Percentiles rank a stretch among this genome's conserved stretches.
Conservation (phyloP, 2,113 vertebrate species). For the Stegastes partitus region DNA sequence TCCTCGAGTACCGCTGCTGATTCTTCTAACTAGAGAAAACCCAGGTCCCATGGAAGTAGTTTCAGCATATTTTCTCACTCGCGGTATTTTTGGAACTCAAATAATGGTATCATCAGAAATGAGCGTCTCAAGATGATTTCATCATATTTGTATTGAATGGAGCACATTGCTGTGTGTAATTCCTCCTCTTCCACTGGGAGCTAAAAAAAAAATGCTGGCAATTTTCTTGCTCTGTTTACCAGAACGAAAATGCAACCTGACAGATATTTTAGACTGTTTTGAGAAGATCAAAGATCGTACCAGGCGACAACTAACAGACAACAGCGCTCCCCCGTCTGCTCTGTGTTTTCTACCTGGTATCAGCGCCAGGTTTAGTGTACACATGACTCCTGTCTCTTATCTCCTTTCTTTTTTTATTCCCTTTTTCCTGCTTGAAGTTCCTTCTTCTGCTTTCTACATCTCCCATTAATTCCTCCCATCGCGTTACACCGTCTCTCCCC, state of each 20-base stretch:
- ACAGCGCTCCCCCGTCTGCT: constrained; percentile 54
- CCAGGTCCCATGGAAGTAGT: not conserved
- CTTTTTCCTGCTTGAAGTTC: constrained; percentile 21
- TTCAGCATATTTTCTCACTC: constrained; percentile 31
- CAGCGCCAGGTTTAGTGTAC: constrained; percentile 38
- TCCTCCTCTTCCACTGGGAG: constrained; percentile 47
- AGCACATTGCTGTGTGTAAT: constrained; percentile 39
- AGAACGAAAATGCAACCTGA: constrained; percentile 59
- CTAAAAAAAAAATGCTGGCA: constrained; percentile 34
- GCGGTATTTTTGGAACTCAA: constrained; percentile 42
- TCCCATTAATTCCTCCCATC: not conserved
- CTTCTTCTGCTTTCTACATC: not conserved
- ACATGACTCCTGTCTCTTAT: constrained; percentile 41
- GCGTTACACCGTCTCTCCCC: not conserved
- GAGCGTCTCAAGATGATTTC: constrained; percentile 40
- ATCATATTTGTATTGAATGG: constrained; percentile 38
- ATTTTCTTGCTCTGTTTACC: constrained; percentile 61
- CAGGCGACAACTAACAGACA: constrained; percentile 58
- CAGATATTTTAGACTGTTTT: constrained; percentile 65
- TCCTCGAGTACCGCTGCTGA: not conserved
- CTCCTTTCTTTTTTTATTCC: not conserved
- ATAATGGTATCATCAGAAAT: constrained; percentile 51
- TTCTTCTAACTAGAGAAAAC: constrained; percentile 17
- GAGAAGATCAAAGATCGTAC: constrained; percentile 65
- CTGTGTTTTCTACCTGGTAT: constrained; percentile 36